Percentiles rank a stretch among this genome's conserved stretches.
Evolutionary conservation across 2,113 vertebrate genomes (phyloP).

Genomic region (Zosterops lateralis): DNA sequence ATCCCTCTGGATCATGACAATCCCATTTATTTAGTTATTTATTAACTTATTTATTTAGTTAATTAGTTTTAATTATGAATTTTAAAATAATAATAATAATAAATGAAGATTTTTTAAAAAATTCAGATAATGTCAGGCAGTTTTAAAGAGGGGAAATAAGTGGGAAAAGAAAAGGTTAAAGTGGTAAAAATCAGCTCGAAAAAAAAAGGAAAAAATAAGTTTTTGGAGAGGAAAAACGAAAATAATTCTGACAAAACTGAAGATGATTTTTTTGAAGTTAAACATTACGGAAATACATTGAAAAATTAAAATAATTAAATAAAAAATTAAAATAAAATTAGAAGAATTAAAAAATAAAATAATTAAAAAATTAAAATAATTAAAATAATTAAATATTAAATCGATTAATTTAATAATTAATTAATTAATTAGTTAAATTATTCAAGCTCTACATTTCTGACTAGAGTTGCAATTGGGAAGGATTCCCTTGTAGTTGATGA

Average conservation of each 20-base stretch:
- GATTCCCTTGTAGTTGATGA: not conserved
- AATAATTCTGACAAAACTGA: not conserved
- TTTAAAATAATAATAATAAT: too few species aligned
- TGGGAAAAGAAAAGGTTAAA: not conserved
- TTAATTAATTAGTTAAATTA: not conserved
- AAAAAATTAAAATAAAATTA: too few species aligned
- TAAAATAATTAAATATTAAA: too few species aligned
- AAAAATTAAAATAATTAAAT: not conserved
- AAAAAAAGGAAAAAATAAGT: too few species aligned
- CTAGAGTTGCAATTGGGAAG: not conserved
- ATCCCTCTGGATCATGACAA: too few species aligned
- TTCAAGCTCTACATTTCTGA: not conserved
- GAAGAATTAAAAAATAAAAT: too few species aligned
- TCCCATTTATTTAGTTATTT: too few species aligned
- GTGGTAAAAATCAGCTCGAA: not conserved
- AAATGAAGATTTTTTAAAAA: not conserved
- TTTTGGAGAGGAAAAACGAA: not conserved
- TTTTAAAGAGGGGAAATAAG: not conserved
- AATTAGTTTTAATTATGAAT: too few species aligned
- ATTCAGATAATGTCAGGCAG: not conserved
- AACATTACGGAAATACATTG: not conserved
- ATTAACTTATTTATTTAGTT: too few species aligned
- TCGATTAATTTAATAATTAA: too few species aligned
- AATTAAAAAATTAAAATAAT: too few species aligned
- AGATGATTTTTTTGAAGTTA: fast-evolving